These are phyloP conservation scores for Aphaenogaster floridana DNA, from an alignment of 1,140 invertebrate genomes.

Conservation along the genomic window DNA sequence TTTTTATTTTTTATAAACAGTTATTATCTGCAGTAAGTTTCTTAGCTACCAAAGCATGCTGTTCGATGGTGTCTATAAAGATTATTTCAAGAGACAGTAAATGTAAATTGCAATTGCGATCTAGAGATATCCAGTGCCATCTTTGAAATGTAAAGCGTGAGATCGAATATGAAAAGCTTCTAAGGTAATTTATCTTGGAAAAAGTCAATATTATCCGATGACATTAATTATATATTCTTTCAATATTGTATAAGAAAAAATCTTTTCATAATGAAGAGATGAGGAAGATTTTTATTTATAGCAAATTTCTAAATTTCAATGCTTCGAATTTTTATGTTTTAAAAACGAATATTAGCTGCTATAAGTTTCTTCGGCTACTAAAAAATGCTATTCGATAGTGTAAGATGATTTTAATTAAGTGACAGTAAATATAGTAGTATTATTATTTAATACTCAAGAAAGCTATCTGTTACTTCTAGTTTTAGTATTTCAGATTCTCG, in stretches of 20 bases:
- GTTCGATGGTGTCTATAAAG: neutral
- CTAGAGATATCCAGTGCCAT: constrained; percentile 7
- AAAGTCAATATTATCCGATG: neutral
- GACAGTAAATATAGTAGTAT: neutral
- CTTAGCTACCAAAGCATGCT: neutral
- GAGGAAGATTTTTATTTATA: neutral
- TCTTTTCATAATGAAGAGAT: neutral
- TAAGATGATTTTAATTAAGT: neutral
- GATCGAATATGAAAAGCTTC: neutral
- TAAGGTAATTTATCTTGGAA: neutral
- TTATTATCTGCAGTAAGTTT: neutral
- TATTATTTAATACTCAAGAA: neutral
- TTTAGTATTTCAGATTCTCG: neutral
- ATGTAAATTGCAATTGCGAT: constrained; percentile 19
- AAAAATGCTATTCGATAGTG: neutral
- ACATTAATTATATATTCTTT: neutral
- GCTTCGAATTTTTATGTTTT: neutral
- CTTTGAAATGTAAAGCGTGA: neutral
- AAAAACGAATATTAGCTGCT: neutral
- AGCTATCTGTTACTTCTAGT: neutral
- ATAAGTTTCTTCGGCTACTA: neutral
- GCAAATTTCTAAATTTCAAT: neutral
- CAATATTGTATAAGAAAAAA: neutral
- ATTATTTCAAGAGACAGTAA: too few species aligned
- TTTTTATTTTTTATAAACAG: neutral